These are phyloP conservation scores for Piaya cayana DNA, from an alignment of 2,113 vertebrate species.

Conservation along the genomic window DNA sequence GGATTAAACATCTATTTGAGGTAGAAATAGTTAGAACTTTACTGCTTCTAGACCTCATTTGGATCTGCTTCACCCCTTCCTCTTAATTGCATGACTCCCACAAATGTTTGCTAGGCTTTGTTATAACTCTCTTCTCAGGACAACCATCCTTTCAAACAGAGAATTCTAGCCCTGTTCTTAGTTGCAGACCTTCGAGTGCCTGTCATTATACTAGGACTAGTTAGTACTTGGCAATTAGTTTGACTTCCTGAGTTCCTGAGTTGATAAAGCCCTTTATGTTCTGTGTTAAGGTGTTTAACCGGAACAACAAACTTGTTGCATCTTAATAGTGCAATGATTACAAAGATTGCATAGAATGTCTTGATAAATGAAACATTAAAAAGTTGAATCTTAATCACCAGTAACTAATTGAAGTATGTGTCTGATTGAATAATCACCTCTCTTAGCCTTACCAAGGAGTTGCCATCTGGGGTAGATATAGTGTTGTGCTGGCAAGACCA, in stretches of 20 bases:
- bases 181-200: neutral
- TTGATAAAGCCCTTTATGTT: conserved; percentile 4
- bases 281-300: neutral
- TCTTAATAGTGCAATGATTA: neutral
- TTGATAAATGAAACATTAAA: neutral
- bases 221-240: neutral
- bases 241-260: neutral
- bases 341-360: neutral
- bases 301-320: neutral
- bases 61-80: neutral
- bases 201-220: neutral
- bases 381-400: neutral
- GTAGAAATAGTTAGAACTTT: neutral
- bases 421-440: conserved; percentile 1
- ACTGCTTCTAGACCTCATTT: neutral
- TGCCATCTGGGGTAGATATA: conserved; percentile 24
- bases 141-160: neutral
- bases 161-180: neutral
- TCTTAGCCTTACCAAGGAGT: conserved; percentile 33
- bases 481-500: neutral
- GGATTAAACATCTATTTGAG: neutral
- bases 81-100: neutral
- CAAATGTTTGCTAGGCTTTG: neutral
- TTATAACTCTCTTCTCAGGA: neutral
- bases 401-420: neutral